These are phyloP conservation scores for Eptatretus atami DNA, from an alignment of 2,797 vertebrate species.

Conservation along the genomic window DNA sequence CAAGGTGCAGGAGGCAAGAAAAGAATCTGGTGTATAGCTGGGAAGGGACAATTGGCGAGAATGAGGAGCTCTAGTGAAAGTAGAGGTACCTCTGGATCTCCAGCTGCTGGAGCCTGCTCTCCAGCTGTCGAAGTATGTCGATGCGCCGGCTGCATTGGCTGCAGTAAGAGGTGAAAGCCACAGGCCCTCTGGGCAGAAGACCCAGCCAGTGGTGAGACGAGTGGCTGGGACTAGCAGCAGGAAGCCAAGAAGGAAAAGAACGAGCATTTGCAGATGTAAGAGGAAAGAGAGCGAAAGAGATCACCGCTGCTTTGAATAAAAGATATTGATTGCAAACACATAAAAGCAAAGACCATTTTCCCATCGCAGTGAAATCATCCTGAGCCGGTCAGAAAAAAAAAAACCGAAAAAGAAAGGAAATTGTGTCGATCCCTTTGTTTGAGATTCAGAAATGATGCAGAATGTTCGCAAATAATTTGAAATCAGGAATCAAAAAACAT, in stretches of 20 bases:
- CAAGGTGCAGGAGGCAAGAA: neutral
- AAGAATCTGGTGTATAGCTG: neutral
- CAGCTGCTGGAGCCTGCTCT: slow-evolving; percentile 64
- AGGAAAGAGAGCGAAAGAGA: neutral
- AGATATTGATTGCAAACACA: no score
- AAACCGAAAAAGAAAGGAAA: no score
- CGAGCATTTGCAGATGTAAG: slow-evolving; percentile 1
- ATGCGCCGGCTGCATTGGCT: slow-evolving; percentile 94
- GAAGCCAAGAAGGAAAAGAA: neutral
- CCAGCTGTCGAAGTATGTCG: slow-evolving; percentile 67
- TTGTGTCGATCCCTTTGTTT: no score
- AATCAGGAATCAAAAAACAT: no score
- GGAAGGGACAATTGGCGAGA: no score
- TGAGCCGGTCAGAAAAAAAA: no score
- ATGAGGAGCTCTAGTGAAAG: neutral
- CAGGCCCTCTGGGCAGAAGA: neutral
- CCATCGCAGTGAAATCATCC: no score
- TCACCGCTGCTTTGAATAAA: no score
- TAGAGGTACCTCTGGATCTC: slow-evolving; percentile 53
- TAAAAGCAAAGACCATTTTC: no score
- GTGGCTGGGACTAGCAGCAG: neutral
- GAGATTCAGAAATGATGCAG: no score
- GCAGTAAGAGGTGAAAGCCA: slow-evolving; percentile 49
- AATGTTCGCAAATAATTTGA: no score
- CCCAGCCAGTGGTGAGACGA: slow-evolving; percentile 1